These are phyloP conservation scores for Clavelina lepadiformis DNA, from an alignment of 23 tunicate species.

Conservation along the genomic window DNA sequence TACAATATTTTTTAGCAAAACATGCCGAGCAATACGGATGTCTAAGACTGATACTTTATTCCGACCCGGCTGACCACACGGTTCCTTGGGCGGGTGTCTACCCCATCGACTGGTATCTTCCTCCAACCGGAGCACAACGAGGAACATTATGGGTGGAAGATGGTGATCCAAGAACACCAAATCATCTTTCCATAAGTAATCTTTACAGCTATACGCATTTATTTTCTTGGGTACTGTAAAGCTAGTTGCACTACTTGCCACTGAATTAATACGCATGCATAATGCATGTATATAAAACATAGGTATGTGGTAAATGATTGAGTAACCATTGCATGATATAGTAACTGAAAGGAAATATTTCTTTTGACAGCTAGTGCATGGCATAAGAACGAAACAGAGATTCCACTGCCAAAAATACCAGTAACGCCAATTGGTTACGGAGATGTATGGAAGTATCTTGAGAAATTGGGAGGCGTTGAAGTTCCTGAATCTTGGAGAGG, in stretches of 20 bases:
- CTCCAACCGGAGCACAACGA: slow-evolving; percentile 60
- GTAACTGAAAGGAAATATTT: too few species aligned
- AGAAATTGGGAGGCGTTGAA: slow-evolving; percentile 32
- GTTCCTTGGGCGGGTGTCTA: slow-evolving; percentile 54
- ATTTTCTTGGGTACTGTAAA: too few species aligned
- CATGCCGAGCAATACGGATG: slow-evolving; percentile 70
- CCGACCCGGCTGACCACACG: slow-evolving; percentile 69
- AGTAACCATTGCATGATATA: too few species aligned
- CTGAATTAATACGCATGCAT: too few species aligned
- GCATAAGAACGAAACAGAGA: slow-evolving; percentile 23
- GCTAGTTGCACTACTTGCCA: too few species aligned
- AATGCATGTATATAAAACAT: too few species aligned
- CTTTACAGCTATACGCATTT: too few species aligned
- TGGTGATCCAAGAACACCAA: slow-evolving; percentile 69
- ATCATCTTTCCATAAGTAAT: slow-evolving; percentile 57
- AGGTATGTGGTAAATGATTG: too few species aligned
- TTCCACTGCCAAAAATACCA: slow-evolving; percentile 59
- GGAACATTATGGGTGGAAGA: slow-evolving; percentile 30
- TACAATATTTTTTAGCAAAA: slow-evolving; percentile 35
- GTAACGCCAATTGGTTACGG: slow-evolving; percentile 71
- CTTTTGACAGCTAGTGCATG: slow-evolving; percentile 46
- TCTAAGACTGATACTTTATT: slow-evolving; percentile 49
- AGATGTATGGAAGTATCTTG: slow-evolving; percentile 46
- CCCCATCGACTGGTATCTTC: slow-evolving; percentile 56
- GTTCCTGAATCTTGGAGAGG: slow-evolving; percentile 50